Conservation (phyloP, 2,888 invertebrate genomes). For the Ernsta delagoae region DNA sequence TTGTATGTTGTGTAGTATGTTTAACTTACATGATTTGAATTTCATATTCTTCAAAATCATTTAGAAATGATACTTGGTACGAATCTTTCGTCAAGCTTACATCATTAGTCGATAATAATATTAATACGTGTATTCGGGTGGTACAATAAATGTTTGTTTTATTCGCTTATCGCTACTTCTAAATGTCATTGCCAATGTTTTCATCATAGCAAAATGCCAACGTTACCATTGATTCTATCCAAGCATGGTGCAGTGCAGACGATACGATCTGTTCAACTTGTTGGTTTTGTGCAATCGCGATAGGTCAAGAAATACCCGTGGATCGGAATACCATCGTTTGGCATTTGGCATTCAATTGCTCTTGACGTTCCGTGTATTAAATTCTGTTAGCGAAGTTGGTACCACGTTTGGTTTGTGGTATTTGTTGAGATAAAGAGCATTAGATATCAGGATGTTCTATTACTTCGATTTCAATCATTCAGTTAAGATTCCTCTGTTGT, state of each 20-base stretch:
- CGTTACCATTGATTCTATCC: conserved; percentile 27
- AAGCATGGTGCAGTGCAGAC: conserved; percentile 9
- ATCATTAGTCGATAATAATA: neutral
- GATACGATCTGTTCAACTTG: conserved; percentile 21
- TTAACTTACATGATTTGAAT: too few species aligned
- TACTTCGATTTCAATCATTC: neutral
- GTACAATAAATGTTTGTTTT: conserved; percentile 5
- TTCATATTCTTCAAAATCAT: too few species aligned
- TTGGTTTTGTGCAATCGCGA: conserved; percentile 38
- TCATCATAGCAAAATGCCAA: conserved; percentile 17
- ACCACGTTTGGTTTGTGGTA: conserved; percentile 16
- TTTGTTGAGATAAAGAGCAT: conserved; percentile 18
- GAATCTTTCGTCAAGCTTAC: neutral
- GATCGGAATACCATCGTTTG: conserved; percentile 43
- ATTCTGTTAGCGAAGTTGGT: conserved; percentile 17
- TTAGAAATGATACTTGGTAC: neutral
- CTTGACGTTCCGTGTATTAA: conserved; percentile 16
- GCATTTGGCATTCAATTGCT: conserved; percentile 39
- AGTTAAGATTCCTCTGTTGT: neutral
- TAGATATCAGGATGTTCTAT: neutral
- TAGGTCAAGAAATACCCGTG: conserved; percentile 39
- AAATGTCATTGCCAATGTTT: conserved; percentile 31
- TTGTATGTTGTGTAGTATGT: too few species aligned
- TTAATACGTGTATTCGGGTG: neutral
- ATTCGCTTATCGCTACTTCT: neutral